A percentile compares a stretch with the other conserved stretches of the same genome.
Evolutionary conservation across 2,113 vertebrate genomes (phyloP).

Genomic region (Pandion haliaetus): DNA sequence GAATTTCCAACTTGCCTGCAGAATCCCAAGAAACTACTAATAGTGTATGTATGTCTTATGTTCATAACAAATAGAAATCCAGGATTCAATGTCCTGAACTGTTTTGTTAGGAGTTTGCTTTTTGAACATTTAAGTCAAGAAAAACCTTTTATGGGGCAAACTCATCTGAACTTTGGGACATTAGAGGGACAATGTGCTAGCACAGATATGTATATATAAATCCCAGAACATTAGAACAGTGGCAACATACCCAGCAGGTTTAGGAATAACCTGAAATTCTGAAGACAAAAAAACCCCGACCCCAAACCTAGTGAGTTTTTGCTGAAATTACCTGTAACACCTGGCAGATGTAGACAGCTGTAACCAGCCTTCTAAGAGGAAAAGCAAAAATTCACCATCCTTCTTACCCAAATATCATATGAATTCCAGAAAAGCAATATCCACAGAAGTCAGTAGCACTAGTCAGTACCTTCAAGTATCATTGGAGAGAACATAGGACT

Average conservation of each 20-base stretch:
- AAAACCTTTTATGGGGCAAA: neutral
- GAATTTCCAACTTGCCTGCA: neutral
- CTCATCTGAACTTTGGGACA: neutral
- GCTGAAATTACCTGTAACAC: neutral
- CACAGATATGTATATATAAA: neutral
- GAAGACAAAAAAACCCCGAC: neutral
- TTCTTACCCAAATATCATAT: neutral
- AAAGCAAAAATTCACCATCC: neutral
- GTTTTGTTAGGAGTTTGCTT: neutral
- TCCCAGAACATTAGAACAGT: neutral
- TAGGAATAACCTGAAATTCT: neutral
- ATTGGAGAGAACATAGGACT: neutral
- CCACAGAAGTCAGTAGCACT: neutral
- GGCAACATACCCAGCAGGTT: neutral
- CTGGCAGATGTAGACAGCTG: fast-evolving
- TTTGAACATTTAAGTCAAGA: neutral
- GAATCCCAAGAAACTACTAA: neutral
- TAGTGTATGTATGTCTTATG: neutral
- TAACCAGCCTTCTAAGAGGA: neutral
- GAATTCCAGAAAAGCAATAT: neutral
- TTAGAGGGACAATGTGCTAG: neutral
- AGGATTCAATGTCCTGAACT: neutral
- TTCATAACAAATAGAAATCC: neutral
- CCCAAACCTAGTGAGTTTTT: neutral
- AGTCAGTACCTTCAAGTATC: neutral